Evolutionary conservation across 2,113 vertebrate species (phyloP).

Genomic region (Epinephelus lanceolatus): DNA sequence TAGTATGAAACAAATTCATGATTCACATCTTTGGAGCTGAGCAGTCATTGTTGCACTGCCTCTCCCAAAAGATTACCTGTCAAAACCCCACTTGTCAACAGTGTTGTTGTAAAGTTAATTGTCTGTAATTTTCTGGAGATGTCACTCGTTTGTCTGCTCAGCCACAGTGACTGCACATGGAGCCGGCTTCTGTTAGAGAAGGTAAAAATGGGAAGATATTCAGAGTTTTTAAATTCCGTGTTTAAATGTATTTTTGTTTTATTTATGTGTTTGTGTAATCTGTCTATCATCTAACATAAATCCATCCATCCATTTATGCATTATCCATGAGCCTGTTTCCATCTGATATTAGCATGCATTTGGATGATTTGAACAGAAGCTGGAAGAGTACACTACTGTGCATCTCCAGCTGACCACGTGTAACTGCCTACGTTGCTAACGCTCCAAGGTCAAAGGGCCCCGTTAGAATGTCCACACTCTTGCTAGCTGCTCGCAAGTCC

Average conservation of each 20-base stretch:
- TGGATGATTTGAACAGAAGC: too few relatives aligned
- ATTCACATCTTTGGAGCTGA: not conserved
- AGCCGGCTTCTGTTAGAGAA: not conserved
- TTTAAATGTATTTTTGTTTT: not conserved
- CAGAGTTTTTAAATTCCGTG: not conserved
- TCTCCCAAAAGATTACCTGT: constrained; percentile 22
- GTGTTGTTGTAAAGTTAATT: constrained; percentile 29
- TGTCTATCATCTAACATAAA: not conserved
- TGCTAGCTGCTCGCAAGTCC: too few relatives aligned
- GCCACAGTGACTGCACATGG: not conserved
- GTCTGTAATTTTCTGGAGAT: constrained; percentile 20
- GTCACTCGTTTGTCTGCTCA: constrained; percentile 8
- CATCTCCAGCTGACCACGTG: too few relatives aligned
- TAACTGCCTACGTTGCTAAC: too few relatives aligned
- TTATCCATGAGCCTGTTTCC: not conserved
- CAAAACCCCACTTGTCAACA: constrained; percentile 6
- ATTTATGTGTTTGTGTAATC: not conserved
- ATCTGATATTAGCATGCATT: not conserved
- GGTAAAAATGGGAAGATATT: not conserved
- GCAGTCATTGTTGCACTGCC: not conserved
- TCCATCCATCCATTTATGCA: not conserved
- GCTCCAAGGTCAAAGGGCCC: too few relatives aligned
- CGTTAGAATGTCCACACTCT: too few relatives aligned
- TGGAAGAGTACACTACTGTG: too few relatives aligned
- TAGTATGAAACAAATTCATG: not conserved